Evolutionary conservation across 2,113 vertebrate genomes (phyloP).

Genomic region (Mus pahari): DNA sequence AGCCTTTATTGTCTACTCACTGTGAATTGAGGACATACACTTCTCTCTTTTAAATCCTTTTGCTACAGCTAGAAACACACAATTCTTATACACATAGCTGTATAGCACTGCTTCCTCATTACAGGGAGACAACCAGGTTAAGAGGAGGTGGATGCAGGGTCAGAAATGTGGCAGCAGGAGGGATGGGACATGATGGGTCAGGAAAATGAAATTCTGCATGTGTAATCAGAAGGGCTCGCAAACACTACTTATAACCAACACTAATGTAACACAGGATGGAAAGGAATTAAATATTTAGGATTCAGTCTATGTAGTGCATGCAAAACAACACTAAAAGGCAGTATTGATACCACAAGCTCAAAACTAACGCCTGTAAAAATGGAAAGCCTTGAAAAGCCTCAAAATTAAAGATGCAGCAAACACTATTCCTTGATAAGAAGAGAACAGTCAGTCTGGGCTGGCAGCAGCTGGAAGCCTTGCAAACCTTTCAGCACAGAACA

Average conservation of each 20-base stretch:
- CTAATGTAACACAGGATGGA: slow-evolving; percentile 36
- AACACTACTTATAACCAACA: background rate
- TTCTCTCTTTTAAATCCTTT: background rate
- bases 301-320: background rate
- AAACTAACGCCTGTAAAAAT: background rate
- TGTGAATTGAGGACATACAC: background rate
- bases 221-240: background rate
- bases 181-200: background rate
- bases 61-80: background rate
- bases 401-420: slow-evolving; percentile 58
- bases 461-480: slow-evolving; percentile 32
- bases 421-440: slow-evolving; percentile 6
- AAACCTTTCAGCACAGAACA: slow-evolving; percentile 39
- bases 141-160: background rate
- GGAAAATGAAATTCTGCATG: background rate
- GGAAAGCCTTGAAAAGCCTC: slow-evolving; percentile 47
- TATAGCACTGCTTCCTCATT: background rate
- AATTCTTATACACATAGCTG: background rate
- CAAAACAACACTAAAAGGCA: slow-evolving; percentile 34
- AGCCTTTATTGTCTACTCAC: background rate
- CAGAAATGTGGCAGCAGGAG: background rate
- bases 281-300: slow-evolving; percentile 70
- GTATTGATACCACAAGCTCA: background rate
- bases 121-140: background rate
- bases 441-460: background rate